Base-by-base conservation (phyloP, 2,888 invertebrate species). In the Phengaris alcon region DNA sequence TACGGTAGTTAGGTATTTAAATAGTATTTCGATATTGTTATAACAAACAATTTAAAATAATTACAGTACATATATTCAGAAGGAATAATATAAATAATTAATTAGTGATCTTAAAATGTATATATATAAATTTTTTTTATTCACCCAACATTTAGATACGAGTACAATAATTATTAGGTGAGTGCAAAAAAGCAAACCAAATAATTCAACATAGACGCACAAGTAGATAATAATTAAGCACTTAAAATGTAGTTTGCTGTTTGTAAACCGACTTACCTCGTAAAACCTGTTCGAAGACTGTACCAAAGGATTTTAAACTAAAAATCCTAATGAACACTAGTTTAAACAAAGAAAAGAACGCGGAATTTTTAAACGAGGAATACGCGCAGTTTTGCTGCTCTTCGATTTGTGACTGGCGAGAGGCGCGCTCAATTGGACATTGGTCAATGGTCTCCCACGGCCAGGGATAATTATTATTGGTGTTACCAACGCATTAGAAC, bases 341-440 rank as follows among this genome's bases (percentile, higher is more conserved):
- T 70, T 69, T n/a, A 68, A n/a, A 75, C 54, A 75, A 75, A 75
- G 22, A 22, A 55, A 64, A 74, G 69, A 68, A 44, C 74, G 68
- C 73, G 64, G 52, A 68, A 73, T 75, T 1, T 72, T 46, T 13
- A 59, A 70, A 68, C 69, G 57, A 55, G 22, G 73, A 73, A 74
- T 54, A 75, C 68, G 73, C 68, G 74, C 77, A 35, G 44, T 59
- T 52, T n/a, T 74, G n/a, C 57, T 76, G 75, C 75, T 76, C 55
- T 51, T 75, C 73, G 73, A 74, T 68, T 73, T 68, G 76, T 75
- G 75, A 78, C 78, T 78, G 77, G 57, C 72, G 74, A 73, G 73
- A 55, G 74, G 68, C 52, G 68, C 75, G 55, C 52, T 64, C 51
- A 46, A 55, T 52, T 54, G 54, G 68, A 68, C 54, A 75, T 46